phyloP scores from a whole-genome alignment of 2,113 vertebrate genomes.

The Peromyscus polionotus region DNA sequence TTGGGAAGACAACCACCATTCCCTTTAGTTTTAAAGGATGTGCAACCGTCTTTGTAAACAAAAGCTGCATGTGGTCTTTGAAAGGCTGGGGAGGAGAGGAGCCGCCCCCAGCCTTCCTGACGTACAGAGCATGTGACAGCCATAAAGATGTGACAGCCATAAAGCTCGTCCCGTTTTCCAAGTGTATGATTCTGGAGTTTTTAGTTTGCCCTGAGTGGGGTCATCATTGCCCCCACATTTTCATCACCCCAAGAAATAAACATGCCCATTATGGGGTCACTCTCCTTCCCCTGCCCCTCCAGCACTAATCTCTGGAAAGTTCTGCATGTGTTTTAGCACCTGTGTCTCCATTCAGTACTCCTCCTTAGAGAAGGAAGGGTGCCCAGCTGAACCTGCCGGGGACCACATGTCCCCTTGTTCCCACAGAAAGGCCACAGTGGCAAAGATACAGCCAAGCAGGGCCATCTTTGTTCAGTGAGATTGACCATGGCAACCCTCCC shows the following conservation, averaged over 20 bases:
- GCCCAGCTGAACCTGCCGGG: neutral
- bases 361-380: neutral
- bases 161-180: neutral
- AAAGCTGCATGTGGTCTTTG: neutral
- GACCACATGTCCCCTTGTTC: neutral
- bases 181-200: neutral
- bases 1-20: conserved; percentile 38
- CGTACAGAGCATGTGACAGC: neutral
- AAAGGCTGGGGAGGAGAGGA: neutral
- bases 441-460: neutral
- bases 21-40: conserved; percentile 34
- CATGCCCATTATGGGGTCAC: neutral
- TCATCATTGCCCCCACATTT: neutral
- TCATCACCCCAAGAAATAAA: neutral
- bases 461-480: neutral
- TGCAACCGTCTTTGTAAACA: neutral
- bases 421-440: neutral
- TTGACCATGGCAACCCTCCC: neutral
- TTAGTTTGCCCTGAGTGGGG: neutral
- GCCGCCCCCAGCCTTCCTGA: neutral
- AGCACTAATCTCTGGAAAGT: neutral
- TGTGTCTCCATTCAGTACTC: neutral
- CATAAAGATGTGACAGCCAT: neutral
- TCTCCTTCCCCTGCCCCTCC: neutral
- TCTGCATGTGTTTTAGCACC: neutral